Evolutionary conservation across 2,113 vertebrate genomes (phyloP).

Genomic region (Zosterops borbonicus): DNA sequence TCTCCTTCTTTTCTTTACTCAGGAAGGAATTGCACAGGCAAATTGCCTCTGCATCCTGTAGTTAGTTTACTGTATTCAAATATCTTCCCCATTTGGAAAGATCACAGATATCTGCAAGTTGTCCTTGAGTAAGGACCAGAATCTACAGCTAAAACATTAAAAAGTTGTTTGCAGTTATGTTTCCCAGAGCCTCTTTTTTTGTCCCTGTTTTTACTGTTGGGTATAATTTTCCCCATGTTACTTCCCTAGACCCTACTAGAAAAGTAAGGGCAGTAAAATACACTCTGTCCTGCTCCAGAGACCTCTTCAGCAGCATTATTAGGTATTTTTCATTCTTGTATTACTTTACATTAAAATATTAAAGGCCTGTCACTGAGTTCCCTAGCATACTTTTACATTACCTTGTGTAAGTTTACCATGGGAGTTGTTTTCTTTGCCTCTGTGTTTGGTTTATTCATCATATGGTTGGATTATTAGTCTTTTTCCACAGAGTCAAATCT

Average conservation of each 20-base stretch:
- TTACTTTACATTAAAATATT: conserved; percentile 22
- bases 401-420: not conserved
- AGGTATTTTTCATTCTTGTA: not conserved
- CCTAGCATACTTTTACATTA: not conserved
- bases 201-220: not conserved
- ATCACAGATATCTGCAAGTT: not conserved
- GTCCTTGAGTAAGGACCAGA: not conserved
- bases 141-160: not conserved
- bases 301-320: not conserved
- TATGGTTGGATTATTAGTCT: not conserved
- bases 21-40: not conserved
- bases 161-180: not conserved
- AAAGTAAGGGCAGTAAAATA: not conserved
- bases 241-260: not conserved
- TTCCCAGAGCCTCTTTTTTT: not conserved
- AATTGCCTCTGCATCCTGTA: not conserved
- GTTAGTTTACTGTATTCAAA: not conserved
- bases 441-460: not conserved
- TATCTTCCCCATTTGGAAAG: not conserved
- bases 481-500: not conserved
- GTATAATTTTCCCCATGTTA: not conserved
- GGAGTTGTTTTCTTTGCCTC: not conserved
- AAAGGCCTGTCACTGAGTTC: not conserved
- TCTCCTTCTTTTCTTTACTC: not conserved
- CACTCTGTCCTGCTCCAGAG: not conserved